Evolutionary conservation across 2,113 vertebrate species (phyloP), one percentile per base, ranked within the genome.

Genomic region (Malurus alboscapulatus): DNA sequence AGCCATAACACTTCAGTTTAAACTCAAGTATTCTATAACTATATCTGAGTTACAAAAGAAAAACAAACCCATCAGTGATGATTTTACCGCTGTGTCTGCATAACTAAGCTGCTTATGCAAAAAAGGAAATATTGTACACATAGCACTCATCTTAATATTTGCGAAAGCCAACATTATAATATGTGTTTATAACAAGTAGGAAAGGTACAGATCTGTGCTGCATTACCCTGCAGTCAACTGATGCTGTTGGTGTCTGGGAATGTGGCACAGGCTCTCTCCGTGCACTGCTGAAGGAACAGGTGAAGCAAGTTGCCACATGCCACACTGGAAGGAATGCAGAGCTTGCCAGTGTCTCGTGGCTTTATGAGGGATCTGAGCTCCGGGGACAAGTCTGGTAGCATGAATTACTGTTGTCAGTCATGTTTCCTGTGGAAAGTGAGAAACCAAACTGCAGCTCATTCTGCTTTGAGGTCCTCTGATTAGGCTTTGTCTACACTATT

Each of bases 201-300:
- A 65, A 75, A 48, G 0, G 0, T 45, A 3, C 0, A 4, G n/a
- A 13, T 85, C 47, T 4, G 1, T 3, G 4, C 14, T 62, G 74
- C 12, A 17, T 55, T 40, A 34, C 19, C 12, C 73, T 55, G 42
- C 19, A 6, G 42, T 63, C 48, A 26, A 22, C 55, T 58, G 47
- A 42, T 51, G 55, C 29, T 26, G 29, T 4, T 71, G 38, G 69
- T 87, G n/a, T 30, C n/a, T 77, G 40, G n/a, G 36, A 55, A 36
- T 40, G 4, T 7, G 20, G 50, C 15, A 3, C 16, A 26, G 30
- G 6, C 68, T 65, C 51, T 80, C n/a, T 53, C 32, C 22, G 16
- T n/a, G 12, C 18, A 1, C 34, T 73, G 3, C n/a, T 62, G 76
- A 62, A 75, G 47, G 61, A 53, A 17, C 7, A 55, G 30, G 36